These are phyloP conservation scores for Magallana nippona DNA, from an alignment of 2,888 invertebrate species.

Conservation along the genomic window DNA sequence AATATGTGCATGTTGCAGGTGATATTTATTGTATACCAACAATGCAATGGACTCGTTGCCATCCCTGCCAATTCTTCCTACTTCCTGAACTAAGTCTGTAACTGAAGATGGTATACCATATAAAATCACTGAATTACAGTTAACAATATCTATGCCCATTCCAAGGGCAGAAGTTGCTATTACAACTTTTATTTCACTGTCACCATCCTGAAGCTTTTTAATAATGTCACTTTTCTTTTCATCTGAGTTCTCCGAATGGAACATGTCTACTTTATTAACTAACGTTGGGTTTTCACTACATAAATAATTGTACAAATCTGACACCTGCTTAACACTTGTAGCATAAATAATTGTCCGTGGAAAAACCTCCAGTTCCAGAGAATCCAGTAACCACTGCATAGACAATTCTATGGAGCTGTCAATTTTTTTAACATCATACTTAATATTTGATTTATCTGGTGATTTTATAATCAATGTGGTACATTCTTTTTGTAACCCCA, in stretches of 20 bases:
- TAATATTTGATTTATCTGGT: not conserved
- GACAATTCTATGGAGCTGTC: not conserved
- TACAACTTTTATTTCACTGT: not conserved
- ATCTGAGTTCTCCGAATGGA: not conserved
- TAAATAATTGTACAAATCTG: not conserved
- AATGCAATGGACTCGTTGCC: slow-evolving; percentile 25
- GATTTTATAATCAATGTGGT: not conserved
- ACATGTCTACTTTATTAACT: not conserved
- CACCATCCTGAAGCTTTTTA: not conserved
- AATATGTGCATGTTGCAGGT: too few relatives aligned
- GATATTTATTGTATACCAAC: slow-evolving; percentile 12
- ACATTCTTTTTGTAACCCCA: not conserved
- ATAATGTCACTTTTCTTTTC: slow-evolving; percentile 1
- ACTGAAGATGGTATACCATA: not conserved
- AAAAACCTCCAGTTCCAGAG: not conserved
- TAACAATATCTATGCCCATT: not conserved
- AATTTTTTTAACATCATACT: not conserved
- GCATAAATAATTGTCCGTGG: slow-evolving; percentile 3
- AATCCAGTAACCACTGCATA: not conserved
- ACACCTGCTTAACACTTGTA: not conserved
- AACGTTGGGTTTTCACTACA: not conserved
- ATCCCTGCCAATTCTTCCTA: slow-evolving; percentile 40
- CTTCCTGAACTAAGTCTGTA: slow-evolving; percentile 46
- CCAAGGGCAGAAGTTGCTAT: slow-evolving; percentile 19
- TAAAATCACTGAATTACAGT: not conserved